Percentiles rank a stretch among this genome's conserved stretches.
phyloP scores from a whole-genome alignment of 2,797 vertebrate genomes.

The Limosa lapponica region DNA sequence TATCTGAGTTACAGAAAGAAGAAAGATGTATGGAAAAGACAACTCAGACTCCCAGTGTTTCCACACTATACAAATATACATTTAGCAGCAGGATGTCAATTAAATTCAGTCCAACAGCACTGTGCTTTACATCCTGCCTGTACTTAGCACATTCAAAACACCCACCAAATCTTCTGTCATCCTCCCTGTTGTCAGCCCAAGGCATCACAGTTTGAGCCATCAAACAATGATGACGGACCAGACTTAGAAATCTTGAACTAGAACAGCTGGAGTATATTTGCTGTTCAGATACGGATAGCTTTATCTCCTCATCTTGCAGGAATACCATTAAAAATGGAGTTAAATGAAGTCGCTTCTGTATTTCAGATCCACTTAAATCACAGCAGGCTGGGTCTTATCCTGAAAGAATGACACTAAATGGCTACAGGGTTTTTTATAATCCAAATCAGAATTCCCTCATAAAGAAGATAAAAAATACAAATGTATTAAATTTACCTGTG shows the following conservation, averaged over 20 bases:
- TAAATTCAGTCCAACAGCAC: neutral
- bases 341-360: neutral
- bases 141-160: neutral
- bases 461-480: neutral
- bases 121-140: neutral
- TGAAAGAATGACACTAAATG: neutral
- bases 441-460: neutral
- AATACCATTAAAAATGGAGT: neutral
- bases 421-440: neutral
- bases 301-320: neutral
- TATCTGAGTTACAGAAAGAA: neutral
- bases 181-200: neutral
- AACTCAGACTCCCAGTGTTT: neutral
- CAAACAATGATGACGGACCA: neutral
- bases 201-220: neutral
- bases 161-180: neutral
- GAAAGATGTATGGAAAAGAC: neutral
- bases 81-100: neutral
- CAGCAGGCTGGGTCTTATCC: neutral
- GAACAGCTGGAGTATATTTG: slow-evolving; percentile 6
- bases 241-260: neutral
- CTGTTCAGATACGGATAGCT: neutral
- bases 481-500: neutral
- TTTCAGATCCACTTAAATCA: slow-evolving; percentile 1
- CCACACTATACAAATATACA: neutral